Evolutionary conservation across 2,888 invertebrate genomes (phyloP), one percentile per base, ranked within the genome.

Genomic region (Leucozona laternaria): DNA sequence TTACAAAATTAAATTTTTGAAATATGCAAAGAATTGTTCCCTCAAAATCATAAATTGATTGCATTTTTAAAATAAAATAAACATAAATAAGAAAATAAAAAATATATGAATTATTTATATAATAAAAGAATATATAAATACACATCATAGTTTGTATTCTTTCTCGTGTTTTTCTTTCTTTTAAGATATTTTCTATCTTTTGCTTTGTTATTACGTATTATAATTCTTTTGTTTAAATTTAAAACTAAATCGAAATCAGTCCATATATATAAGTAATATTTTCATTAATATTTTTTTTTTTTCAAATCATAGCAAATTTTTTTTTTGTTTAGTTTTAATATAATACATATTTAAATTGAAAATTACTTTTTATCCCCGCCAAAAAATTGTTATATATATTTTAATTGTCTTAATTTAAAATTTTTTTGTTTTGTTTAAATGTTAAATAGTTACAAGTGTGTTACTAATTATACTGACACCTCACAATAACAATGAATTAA

Each of bases 241-340:
- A 66, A 73, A 88, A 88, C 80, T 88, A 88, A 87, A 88, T 88
- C 80, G 88, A 89, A 89, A 89, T 89, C 89, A 89, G 89, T 89
- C 89, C 87, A 89, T 87, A 88, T 82, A 85, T 78, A 85, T 78
- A 88, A 80, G 72, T 85, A 55, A 73, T 79, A 72, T 66, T 71
- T 75, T 78, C 40, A 77, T 68, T 53, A 22, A 64, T 43, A n/a
- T 64, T 45, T 45, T 64, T 0, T 0, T 20, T 45, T 7, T 37
- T 73, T 68, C 8, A 55, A 85, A 50, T 77, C 48, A 68, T 72
- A 79, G 28, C 4, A 55, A 53, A 28, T 60, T 37, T 7, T 64
- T 17, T 66, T 45, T 0, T n/a, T 28, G 0, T 37, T 15, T 40
- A 43, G 31, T 28, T 45, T 17, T 40, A 68, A 57, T 20, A 48